phyloP scores from a whole-genome alignment of 2,797 vertebrate species.

The Telmatherina bonti region DNA sequence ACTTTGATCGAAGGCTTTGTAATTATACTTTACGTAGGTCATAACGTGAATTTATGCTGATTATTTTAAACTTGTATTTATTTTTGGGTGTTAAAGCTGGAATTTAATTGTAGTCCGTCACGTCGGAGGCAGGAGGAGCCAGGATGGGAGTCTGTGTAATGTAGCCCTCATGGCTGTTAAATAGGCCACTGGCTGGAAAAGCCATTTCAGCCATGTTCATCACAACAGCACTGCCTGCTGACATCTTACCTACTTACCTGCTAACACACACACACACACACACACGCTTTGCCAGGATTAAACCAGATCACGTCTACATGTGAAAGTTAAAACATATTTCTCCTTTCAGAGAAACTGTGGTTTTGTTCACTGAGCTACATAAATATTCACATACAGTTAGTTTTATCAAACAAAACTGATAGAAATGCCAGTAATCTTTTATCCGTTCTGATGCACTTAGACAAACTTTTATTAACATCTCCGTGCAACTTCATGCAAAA shows the following conservation, averaged over 20 bases:
- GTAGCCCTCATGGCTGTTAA: conserved; percentile 23
- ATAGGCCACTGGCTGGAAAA: conserved; percentile 38
- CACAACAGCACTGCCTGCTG: conserved; percentile 28
- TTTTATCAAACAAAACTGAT: too few relatives aligned
- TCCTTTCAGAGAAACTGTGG: not conserved
- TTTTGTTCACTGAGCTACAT: not conserved
- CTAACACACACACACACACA: conserved; percentile 6
- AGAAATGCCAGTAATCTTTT: too few relatives aligned
- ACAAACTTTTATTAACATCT: not conserved
- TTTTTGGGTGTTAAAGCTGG: too few relatives aligned
- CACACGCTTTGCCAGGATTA: conserved; percentile 9
- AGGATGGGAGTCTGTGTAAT: conserved; percentile 5
- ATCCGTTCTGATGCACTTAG: not conserved
- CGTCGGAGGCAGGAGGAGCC: not conserved
- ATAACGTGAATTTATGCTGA: not conserved
- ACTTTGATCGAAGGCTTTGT: not conserved
- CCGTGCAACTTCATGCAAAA: not conserved
- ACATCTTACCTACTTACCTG: conserved; percentile 54
- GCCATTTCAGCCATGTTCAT: conserved; percentile 30
- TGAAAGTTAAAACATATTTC: not conserved
- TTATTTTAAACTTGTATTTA: not conserved
- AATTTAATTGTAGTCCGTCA: not conserved
- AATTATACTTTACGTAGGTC: too few relatives aligned
- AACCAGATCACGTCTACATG: not conserved
- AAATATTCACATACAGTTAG: not conserved